These are phyloP conservation scores for Camponotus pennsylvanicus DNA, from an alignment of 1,140 invertebrate species.

Conservation along the genomic window DNA sequence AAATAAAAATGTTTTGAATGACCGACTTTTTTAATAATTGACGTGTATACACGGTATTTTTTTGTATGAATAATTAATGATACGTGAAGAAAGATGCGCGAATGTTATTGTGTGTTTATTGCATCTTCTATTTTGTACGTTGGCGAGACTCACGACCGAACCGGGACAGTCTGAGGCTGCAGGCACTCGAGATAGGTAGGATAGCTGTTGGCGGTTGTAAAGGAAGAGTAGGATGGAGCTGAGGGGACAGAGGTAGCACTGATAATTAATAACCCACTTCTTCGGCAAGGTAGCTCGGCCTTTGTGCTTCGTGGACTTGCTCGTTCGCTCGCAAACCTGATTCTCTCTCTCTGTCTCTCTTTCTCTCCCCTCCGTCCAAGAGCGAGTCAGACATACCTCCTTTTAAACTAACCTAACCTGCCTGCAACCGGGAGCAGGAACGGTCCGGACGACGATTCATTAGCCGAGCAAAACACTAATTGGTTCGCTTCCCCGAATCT, in stretches of 20 bases:
- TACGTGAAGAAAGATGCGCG: background rate
- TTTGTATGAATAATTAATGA: constrained; percentile 30
- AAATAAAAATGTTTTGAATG: background rate
- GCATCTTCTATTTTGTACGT: background rate
- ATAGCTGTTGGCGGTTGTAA: constrained; percentile 26
- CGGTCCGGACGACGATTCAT: constrained; percentile 76
- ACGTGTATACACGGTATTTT: background rate
- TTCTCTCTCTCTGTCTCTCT: constrained; percentile 46
- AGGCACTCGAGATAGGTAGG: constrained; percentile 36
- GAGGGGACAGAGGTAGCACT: constrained; percentile 67
- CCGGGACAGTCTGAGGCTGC: constrained; percentile 33
- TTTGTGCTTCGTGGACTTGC: constrained; percentile 69
- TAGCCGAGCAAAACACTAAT: constrained; percentile 78
- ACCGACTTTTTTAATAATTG: constrained; percentile 2
- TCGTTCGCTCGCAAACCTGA: constrained; percentile 32
- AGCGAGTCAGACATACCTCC: constrained; percentile 63
- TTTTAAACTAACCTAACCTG: constrained; percentile 62
- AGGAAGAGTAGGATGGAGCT: constrained; percentile 17
- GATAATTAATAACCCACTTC: constrained; percentile 79
- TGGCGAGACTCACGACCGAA: background rate
- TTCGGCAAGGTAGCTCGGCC: constrained; percentile 70
- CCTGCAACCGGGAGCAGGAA: constrained; percentile 56
- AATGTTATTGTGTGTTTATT: constrained; percentile 35
- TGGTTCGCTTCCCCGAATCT: constrained; percentile 76
- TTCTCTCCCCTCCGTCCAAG: background rate